Evolutionary conservation across 2,797 vertebrate species (phyloP), one percentile per base, ranked within the genome.

Genomic region (Pterois miles): DNA sequence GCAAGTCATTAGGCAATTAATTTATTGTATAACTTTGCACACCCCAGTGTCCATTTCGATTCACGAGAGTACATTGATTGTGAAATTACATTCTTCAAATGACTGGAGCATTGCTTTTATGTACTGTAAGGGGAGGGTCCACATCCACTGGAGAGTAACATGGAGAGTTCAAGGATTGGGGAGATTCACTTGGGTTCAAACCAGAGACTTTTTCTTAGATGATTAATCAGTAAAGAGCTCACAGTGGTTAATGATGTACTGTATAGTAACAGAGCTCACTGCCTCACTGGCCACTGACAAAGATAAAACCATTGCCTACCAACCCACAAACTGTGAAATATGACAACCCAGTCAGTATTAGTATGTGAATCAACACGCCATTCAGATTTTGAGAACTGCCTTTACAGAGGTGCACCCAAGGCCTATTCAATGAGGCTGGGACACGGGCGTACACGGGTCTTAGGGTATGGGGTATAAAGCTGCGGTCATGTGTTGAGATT

Each of bases 121-220:
- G n/a, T 12, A 23, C 7, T 9, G 33, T 20, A 31, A 74, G 56
- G 43, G 60, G 82, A 68, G 62, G 31, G 54, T 80, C 62, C 6
- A 36, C 40, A 64, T 59, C 63, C 52, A 54, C 71, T 71, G 78
- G 69, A 76, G 78, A 31, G 11, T 34, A 48, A 74, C 68, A 65
- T 63, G 62, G 38, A 46, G 74, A 69, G 88, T 92, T 93, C 86
- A 87, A 80, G 71, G 73, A 63, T 59, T 74, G 86, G 88, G 86
- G 87, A 74, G 59, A 58, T 60, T 34, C 50, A 40, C 20, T 64
- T 63, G 31, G 57, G 58, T 58, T 75, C 65, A 78, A 63, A 82
- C 54, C 46, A 73, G 65, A 79, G 70, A 64, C 64, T 57, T 75
- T 85, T 79, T 82, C 25, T 46, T 65, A 52, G 76, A 86, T 78